Evolutionary conservation across 2,888 invertebrate genomes (phyloP).

Genomic region (Romanomermis culicivorax): DNA sequence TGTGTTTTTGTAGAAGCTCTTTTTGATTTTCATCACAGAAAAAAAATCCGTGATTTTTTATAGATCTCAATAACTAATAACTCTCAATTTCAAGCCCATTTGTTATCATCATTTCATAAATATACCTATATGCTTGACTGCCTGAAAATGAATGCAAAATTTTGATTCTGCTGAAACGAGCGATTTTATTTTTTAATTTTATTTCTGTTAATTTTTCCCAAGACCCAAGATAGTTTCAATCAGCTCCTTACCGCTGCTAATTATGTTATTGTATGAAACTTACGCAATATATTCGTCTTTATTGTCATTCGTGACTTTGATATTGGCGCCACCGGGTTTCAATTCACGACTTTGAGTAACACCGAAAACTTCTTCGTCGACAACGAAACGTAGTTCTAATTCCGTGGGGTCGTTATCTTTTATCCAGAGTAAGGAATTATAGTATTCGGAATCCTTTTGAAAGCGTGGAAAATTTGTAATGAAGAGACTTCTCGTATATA

Average conservation of each 20-base stretch:
- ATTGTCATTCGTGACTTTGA: constrained; percentile 72
- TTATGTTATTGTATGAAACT: no score
- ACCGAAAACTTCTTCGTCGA: constrained; percentile 90
- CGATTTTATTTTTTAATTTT: no score
- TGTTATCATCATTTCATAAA: no score
- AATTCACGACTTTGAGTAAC: constrained; percentile 74
- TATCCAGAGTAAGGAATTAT: constrained; percentile 87
- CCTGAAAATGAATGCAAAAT: background rate
- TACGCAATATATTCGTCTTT: constrained; percentile 91
- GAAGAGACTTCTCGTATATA: background rate
- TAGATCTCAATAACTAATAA: no score
- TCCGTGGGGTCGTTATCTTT: constrained; percentile 85
- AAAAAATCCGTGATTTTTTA: no score
- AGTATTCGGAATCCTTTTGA: constrained; percentile 80
- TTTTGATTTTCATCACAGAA: no score
- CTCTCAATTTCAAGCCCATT: no score
- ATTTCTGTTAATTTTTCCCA: background rate
- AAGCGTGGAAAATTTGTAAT: constrained; percentile 11
- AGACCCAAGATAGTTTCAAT: no score
- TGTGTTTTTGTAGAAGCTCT: no score
- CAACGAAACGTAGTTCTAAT: constrained; percentile 74
- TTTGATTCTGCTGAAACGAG: background rate
- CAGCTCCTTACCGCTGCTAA: no score
- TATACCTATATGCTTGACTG: background rate
- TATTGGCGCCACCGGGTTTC: constrained; percentile 68